Evolutionary conservation across 2,888 invertebrate species (phyloP), one percentile per base, ranked within the genome.

Genomic region (Nudaria mundana): DNA sequence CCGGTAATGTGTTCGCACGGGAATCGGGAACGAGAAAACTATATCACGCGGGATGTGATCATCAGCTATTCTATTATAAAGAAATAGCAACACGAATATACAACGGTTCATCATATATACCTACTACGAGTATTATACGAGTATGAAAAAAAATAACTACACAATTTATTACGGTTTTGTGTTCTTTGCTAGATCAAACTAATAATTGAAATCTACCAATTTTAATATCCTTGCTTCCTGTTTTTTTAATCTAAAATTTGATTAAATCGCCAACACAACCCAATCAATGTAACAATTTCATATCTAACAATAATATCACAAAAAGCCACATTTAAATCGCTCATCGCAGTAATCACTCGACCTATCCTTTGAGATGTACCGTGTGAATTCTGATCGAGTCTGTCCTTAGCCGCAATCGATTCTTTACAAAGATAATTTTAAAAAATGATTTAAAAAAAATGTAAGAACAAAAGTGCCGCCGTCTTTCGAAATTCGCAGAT

Each of bases 401-500:
- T 33, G 23, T 23, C 51, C 45, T 65, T 63, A 56, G 63, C 49
- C 58, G 58, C 81, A 74, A 84, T 83, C 79, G 84, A 83, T 83
- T 76, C 77, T 66, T 61, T n/a, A 63, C 66, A 60, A 52, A 60
- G 79, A 79, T 83, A 81, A 83, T 81, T 86, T 81, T 67, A 75
- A 76, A 82, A 77, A 77, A 68, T 70, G 72, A 68, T 58, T 66
- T 56, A 64, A 46, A 74, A 79, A 78, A 79, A 68, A 65, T 64
- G 61, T 43, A 51, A 66, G 69, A 80, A 86, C 87, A 87, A 87
- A 87, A 81, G 67, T 43, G 67, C 81, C 83, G 81, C 72, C 61
- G 72, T 69, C 71, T 77, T 74, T 66, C 44, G 71, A 85, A 83
- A 83, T 81, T 86, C 74, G 77, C 85, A 85, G 87, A 85, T 86